A percentile compares a stretch with the other conserved stretches of the same genome.
phyloP scores from a whole-genome alignment of 2,888 invertebrate species.

The Rhagonycha fulva region DNA sequence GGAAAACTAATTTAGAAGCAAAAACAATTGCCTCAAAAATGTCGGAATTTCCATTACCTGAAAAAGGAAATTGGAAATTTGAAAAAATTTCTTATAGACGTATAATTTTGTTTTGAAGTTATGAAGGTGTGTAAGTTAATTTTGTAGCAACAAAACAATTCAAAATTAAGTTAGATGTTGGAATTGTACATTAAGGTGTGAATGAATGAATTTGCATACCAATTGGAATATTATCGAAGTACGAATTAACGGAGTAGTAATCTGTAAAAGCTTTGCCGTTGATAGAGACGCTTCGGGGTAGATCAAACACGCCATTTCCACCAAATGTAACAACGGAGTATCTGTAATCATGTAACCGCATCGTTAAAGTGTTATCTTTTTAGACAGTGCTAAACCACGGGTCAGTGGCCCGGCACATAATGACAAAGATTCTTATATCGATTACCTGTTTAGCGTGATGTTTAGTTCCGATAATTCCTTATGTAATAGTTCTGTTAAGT shows the following conservation, averaged over 20 bases:
- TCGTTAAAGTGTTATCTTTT: slow-evolving; percentile 18
- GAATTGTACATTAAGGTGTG: background rate
- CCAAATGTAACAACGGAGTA: slow-evolving; percentile 79
- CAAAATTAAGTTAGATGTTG: background rate
- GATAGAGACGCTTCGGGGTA: slow-evolving; percentile 62
- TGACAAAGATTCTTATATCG: slow-evolving; percentile 23
- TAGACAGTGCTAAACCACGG: slow-evolving; percentile 11
- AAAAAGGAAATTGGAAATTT: slow-evolving; percentile 27
- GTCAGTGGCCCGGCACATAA: slow-evolving; percentile 25
- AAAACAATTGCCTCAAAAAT: slow-evolving; percentile 77
- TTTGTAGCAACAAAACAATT: slow-evolving; percentile 7
- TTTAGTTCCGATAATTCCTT: slow-evolving; percentile 69
- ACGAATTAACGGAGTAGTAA: slow-evolving; percentile 64
- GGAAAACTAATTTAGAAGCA: slow-evolving; percentile 74
- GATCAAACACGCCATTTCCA: slow-evolving; percentile 72
- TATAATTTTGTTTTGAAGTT: background rate
- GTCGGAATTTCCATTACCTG: slow-evolving; percentile 65
- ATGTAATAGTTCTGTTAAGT: slow-evolving; percentile 68
- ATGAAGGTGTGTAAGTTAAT: background rate
- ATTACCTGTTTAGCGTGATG: slow-evolving; percentile 66
- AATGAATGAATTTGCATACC: slow-evolving; percentile 53
- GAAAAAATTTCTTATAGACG: background rate
- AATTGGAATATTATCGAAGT: slow-evolving; percentile 71
- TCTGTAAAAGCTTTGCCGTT: slow-evolving; percentile 73
- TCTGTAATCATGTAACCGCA: slow-evolving; percentile 53